Percentiles rank a stretch among this genome's conserved stretches.
Evolutionary conservation across 2,888 invertebrate species (phyloP).

Genomic region (Dryococelus australis): DNA sequence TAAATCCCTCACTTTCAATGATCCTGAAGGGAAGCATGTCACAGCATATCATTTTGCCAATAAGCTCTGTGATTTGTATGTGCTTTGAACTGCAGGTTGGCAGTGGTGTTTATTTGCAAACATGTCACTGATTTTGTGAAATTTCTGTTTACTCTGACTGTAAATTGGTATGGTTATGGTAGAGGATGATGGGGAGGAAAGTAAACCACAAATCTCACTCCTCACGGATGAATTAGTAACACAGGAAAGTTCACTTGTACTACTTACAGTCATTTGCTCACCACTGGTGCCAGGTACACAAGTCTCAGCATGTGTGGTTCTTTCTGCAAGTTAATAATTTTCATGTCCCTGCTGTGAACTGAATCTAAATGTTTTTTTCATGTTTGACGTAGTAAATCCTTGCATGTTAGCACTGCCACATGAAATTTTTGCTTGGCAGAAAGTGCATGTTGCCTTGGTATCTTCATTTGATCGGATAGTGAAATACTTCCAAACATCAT

Average conservation of each 20-base stretch:
- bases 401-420: not conserved
- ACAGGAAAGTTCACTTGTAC: not conserved
- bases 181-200: not conserved
- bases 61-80: not conserved
- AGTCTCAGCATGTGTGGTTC: not conserved
- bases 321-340: no score
- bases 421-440: not conserved
- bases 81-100: not conserved
- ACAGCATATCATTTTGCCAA: not conserved
- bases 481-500: not conserved
- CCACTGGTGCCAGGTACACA: not conserved
- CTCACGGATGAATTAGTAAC: not conserved
- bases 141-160: not conserved
- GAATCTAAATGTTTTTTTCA: not conserved
- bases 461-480: not conserved
- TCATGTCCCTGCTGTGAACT: not conserved
- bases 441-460: conserved; percentile 1
- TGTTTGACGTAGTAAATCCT: not conserved
- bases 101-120: not conserved
- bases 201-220: not conserved
- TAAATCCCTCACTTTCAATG: not conserved
- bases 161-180: not conserved
- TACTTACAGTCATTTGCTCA: not conserved
- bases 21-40: not conserved
- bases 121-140: not conserved